These are phyloP conservation scores for Tupaia tana DNA, from an alignment of 2,113 vertebrate genomes.

Conservation along the genomic window DNA sequence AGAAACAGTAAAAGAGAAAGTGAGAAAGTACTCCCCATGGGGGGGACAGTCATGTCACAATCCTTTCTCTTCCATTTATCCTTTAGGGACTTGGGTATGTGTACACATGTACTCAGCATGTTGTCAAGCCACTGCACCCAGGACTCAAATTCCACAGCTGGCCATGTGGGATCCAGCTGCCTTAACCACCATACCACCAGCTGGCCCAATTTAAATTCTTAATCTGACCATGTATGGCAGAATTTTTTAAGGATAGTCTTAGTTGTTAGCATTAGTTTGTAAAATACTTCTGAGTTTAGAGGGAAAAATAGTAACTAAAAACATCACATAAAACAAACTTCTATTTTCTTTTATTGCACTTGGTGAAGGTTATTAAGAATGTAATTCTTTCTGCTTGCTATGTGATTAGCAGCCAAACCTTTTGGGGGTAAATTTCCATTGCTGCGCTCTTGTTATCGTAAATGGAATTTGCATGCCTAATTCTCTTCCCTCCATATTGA, in stretches of 20 bases:
- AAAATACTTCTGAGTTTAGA: constrained; percentile 61
- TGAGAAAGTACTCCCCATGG: too few relatives aligned
- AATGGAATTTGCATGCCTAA: constrained; percentile 85
- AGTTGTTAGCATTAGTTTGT: constrained; percentile 43
- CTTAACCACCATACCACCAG: too few relatives aligned
- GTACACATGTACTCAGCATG: too few relatives aligned
- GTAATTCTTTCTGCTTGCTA: constrained; percentile 73
- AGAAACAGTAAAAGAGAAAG: too few relatives aligned
- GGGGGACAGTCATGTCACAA: too few relatives aligned
- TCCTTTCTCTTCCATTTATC: too few relatives aligned
- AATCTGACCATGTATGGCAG: not conserved
- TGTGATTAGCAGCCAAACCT: constrained; percentile 77
- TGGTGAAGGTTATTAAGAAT: constrained; percentile 76
- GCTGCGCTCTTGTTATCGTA: constrained; percentile 78
- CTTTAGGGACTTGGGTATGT: too few relatives aligned
- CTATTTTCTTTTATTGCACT: constrained; percentile 78
- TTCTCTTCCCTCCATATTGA: constrained; percentile 85
- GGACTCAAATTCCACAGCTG: too few relatives aligned
- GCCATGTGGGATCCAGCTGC: too few relatives aligned
- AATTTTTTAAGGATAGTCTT: not conserved
- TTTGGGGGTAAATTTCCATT: constrained; percentile 83
- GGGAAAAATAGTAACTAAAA: constrained; percentile 67
- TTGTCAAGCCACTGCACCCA: too few relatives aligned
- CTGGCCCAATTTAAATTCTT: not conserved
- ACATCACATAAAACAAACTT: constrained; percentile 71